Evolutionary conservation across 2,113 vertebrate species (phyloP), one percentile per base, ranked within the genome.

Genomic region (Mixornis gularis): DNA sequence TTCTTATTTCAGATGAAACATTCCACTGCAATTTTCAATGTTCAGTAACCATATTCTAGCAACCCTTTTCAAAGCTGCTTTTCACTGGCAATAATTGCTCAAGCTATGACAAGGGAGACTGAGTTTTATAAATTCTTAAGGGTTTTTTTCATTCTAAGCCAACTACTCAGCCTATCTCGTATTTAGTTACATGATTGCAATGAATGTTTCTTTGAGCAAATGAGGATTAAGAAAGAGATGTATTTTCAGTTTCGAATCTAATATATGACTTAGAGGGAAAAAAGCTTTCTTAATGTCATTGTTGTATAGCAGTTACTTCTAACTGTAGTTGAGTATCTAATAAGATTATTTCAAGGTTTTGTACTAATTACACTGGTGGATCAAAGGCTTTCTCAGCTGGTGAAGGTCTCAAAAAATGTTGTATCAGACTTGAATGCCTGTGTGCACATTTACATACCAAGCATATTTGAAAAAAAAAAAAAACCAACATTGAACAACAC

Each of bases 311-410:
- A 6, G 41, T 70, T 41, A 26, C 3, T 81, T 87, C 60, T 63
- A 14, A 46, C 6, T 38, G 21, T 24, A 64, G 15, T 3, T 53
- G 10, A 52, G 15, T 76, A 62, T 12, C 15, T 60, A 69, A 16
- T 30, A 76, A 32, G 52, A 64, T n/a, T 56, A 30, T 87, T 79
- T 87, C n/a, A 68, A 81, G 16, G 4, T 79, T 91, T 87, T 70
- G 18, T 48, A 26, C 5, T 55, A 26, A 38, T 66, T 80, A 34
- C 8, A n/a, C 18, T 59, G 12, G 18, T 64, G 27, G 13, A 36
- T 59, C 2, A 43, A 68, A 71, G 8, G 10, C 1, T 60, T 81
- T 70, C 74, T 84, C 40, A 59, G 32, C 38, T 51, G 12, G 2
- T 24, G 13, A 73, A 70, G 2, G 1, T 64, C 12, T 13, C 62